These are phyloP conservation scores for Distichodus sexfasciatus DNA, from an alignment of 2,797 vertebrate genomes.

Conservation along the genomic window DNA sequence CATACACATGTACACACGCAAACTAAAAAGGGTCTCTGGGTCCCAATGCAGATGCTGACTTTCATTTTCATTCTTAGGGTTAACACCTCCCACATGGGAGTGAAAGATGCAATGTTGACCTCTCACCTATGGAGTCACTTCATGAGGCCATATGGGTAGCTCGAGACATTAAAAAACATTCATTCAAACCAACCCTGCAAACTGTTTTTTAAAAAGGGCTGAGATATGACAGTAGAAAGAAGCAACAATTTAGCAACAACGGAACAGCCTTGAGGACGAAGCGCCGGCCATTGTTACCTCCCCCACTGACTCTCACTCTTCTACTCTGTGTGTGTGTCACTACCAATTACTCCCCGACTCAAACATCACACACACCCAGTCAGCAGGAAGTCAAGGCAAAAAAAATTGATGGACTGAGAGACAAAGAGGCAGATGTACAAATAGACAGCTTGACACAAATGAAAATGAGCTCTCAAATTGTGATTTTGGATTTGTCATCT, in stretches of 20 bases:
- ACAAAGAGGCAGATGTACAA: not conserved
- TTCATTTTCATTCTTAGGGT: no score
- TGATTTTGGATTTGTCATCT: not conserved
- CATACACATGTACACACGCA: no score
- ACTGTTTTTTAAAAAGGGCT: not conserved
- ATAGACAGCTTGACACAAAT: conserved; percentile 14
- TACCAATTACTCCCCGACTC: conserved; percentile 21
- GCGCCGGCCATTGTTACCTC: conserved; percentile 3
- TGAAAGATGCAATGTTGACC: no score
- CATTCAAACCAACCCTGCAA: not conserved
- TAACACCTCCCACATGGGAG: no score
- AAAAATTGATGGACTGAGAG: not conserved
- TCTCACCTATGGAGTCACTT: no score
- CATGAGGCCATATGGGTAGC: no score
- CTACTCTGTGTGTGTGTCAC: conserved; percentile 24
- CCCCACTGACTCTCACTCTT: not conserved
- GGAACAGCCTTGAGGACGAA: conserved; percentile 1
- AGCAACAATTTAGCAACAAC: not conserved
- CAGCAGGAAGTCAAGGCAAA: conserved; percentile 27
- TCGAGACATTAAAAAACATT: no score
- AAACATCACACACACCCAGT: not conserved
- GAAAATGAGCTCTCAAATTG: not conserved
- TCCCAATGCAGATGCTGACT: no score
- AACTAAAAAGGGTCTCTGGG: no score
- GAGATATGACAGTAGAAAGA: not conserved